phyloP scores from a whole-genome alignment of 92 coral and sea anemone species.

The Bergia puertoricense region DNA sequence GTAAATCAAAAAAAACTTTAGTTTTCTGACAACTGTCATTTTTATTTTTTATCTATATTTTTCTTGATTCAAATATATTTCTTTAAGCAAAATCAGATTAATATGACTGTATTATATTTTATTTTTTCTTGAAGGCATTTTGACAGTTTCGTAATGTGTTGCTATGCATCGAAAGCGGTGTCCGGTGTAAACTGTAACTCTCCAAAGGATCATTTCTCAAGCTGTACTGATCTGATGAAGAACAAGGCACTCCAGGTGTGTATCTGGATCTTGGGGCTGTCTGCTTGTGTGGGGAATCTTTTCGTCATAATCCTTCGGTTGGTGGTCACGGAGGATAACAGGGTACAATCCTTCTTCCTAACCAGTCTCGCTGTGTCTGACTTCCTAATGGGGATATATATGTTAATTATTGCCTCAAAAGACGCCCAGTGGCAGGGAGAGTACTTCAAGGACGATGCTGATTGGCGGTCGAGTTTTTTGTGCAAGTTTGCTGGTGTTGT shows the following conservation, averaged over 20 bases:
- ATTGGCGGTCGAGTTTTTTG: conserved; percentile 57
- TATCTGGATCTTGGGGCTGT: conserved; percentile 69
- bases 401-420: conserved; percentile 62
- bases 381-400: conserved; percentile 63
- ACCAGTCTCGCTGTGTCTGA: conserved; percentile 73
- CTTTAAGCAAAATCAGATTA: too few species aligned
- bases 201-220: conserved; percentile 66
- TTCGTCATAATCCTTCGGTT: conserved; percentile 58
- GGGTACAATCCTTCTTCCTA: conserved; percentile 67
- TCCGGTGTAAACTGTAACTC: conserved; percentile 41
- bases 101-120: neutral
- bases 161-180: conserved; percentile 53
- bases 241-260: conserved; percentile 49
- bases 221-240: conserved; percentile 67
- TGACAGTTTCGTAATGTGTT: conserved; percentile 70
- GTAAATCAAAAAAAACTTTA: neutral
- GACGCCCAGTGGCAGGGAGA: conserved; percentile 58
- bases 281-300: conserved; percentile 57
- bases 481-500: conserved; percentile 67
- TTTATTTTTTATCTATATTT: neutral
- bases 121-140: conserved; percentile 45
- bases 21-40: neutral
- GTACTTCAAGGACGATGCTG: conserved; percentile 54
- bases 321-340: conserved; percentile 57
- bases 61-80: neutral